Evolutionary conservation across 2,113 vertebrate species (phyloP), one percentile per base, ranked within the genome.

Genomic region (Antennarius striatus): DNA sequence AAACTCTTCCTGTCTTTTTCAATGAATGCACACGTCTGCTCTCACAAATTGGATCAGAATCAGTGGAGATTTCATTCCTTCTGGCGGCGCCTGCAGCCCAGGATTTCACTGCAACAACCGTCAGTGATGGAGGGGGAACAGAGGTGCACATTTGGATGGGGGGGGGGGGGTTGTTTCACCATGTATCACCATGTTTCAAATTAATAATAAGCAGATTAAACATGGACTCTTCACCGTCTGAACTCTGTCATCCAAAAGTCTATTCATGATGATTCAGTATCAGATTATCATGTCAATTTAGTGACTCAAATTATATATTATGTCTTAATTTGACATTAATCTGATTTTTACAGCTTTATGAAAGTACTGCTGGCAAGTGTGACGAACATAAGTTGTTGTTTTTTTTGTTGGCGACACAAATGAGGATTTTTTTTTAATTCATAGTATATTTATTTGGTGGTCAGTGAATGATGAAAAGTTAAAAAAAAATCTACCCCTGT

Each of bases 1-100:
- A 64, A 82, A 80, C 71, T 72, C 74, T 84, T 82, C 87, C 79
- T 82, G 77, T 88, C 79, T 86, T 79, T 75, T 77, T 74, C 71
- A 77, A 78, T 80, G 73, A 86, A 82, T 75, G 60, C 69, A 67
- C 49, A 64, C 76, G 73, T 80, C 79, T 73, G 77, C 71, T 66
- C 39, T 30, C 56, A 57, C 81, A 87, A 87, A 91, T 86, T 90
- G 88, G 85, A 80, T 85, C 46, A 78, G 81, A 86, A 88, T 84
- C 79, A 84, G 70, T 75, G 68, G 79, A 83, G 83, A 60, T 84
- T 88, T 89, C 80, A 79, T 86, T 80, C 76, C 87, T 87, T 51
- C 75, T 81, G 81, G 89, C 86, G 56, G 64, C 67, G 80, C 86
- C 82, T 69, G 77, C 58, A 85, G 86, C 82, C 63, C 64, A 63